Percentiles rank a stretch among this genome's conserved stretches.
Evolutionary conservation across 2,113 vertebrate species (phyloP).

Genomic region (Porphyrio hochstetteri): DNA sequence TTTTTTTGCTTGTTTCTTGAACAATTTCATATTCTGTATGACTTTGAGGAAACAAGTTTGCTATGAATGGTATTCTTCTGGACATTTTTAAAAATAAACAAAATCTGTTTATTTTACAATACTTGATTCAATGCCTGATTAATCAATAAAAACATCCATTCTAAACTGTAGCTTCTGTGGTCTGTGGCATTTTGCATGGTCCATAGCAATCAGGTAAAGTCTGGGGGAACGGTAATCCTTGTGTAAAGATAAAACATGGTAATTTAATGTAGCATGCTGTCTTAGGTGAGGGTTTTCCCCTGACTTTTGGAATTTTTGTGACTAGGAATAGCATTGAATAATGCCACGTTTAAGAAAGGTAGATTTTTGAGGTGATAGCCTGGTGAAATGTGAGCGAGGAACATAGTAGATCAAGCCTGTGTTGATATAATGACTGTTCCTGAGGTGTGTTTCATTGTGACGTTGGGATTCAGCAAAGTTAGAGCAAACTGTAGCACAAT

Average conservation of each 20-base stretch:
- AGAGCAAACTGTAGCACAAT: background rate
- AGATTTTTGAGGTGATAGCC: background rate
- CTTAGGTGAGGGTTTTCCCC: background rate
- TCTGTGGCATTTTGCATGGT: constrained; percentile 57
- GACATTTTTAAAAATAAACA: constrained; percentile 16
- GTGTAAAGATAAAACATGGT: background rate
- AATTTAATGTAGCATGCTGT: background rate
- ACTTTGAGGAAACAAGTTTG: constrained; percentile 37
- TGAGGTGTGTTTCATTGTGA: background rate
- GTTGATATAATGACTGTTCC: background rate
- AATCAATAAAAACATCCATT: constrained; percentile 56
- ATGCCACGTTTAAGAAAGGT: background rate
- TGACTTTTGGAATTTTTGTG: background rate
- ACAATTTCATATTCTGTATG: constrained; percentile 6
- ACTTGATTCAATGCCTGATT: constrained; percentile 53
- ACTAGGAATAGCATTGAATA: background rate
- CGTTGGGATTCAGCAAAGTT: background rate
- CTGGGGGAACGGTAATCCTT: background rate
- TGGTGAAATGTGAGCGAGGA: background rate
- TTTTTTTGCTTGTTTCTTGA: constrained; percentile 49
- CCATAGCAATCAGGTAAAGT: background rate
- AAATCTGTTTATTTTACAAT: constrained; percentile 58
- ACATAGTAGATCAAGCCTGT: background rate
- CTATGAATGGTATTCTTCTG: constrained; percentile 30
- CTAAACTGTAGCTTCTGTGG: constrained; percentile 38